These are phyloP conservation scores for Tachuris rubrigastra DNA, from an alignment of 2,113 vertebrate species.

Conservation along the genomic window DNA sequence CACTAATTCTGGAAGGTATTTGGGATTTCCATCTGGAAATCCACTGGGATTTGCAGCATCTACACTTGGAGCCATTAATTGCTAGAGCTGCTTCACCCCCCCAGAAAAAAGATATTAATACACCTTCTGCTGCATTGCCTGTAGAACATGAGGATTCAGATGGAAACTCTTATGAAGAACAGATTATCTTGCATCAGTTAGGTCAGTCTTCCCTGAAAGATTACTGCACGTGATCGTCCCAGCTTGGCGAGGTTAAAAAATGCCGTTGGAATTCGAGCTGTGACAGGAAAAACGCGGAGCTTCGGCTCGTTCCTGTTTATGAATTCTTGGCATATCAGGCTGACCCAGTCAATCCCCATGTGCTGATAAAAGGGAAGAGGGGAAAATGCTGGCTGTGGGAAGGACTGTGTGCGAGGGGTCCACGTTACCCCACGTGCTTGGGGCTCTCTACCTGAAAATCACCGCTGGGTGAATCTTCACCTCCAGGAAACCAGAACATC, in stretches of 20 bases:
- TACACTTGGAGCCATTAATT: neutral
- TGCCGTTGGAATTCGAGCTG: neutral
- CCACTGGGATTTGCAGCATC: neutral
- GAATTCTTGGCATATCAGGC: neutral
- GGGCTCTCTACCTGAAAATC: neutral
- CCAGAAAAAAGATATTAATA: neutral
- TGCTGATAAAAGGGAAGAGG: neutral
- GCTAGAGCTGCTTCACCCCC: neutral
- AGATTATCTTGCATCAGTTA: neutral
- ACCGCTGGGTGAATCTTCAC: neutral
- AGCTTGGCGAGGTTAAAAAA: neutral
- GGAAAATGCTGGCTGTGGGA: neutral
- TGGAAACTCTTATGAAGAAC: neutral
- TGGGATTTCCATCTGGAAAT: neutral
- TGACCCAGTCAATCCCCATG: neutral
- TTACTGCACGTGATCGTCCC: neutral
- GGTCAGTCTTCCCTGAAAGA: neutral
- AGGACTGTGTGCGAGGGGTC: neutral
- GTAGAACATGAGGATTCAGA: neutral
- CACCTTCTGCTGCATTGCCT: neutral
- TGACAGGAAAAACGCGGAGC: neutral
- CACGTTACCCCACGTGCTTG: fast-evolving
- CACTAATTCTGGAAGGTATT: neutral
- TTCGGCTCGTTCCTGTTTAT: neutral
- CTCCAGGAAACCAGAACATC: neutral